Evolutionary conservation across 2,888 invertebrate genomes (phyloP), one percentile per base, ranked within the genome.

Genomic region (Trachelus tabidus): DNA sequence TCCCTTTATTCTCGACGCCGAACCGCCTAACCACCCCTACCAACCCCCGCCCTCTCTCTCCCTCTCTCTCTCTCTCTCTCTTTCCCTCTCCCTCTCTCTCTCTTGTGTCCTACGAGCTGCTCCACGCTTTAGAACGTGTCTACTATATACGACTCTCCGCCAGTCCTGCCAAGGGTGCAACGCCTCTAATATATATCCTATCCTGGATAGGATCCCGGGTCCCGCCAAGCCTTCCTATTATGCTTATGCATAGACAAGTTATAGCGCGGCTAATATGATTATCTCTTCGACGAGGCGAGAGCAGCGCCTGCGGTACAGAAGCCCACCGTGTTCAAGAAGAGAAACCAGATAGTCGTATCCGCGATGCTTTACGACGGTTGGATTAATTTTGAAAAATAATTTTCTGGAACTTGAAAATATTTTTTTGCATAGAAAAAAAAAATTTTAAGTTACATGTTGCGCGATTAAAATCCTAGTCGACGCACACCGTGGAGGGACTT

Each of bases 181-280:
- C 84, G 85, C 83, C 86, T 87, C 88, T 89, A 89, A 89, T 89
- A 86, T 88, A 89, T 84, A 80, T 79, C 83, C 83, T 83, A 85
- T 86, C 87, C 88, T 89, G 89, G 90, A 86, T 87, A 90, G 89
- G 87, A 90, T 90, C 89, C 88, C 84, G 83, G 82, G 73, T 75
- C 69, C 33, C 69, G 82, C 80, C 80, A 81, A 83, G 83, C 83
- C 84, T 83, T 81, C 86, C 85, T 89, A 89, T 90, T 90, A 89
- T 89, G 88, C 90, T 90, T 89, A 89, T 89, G 89, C 90, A 91
- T 91, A 90, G 90, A 87, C 90, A 89, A 91, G 91, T 90, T 91
- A 90, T 88, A 87, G 89, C 87, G 81, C 80, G 83, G 86, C 87
- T 91, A 91, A 91, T 90, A 86, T 89, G 89, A 91, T 91, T 91